Conservation (phyloP, 2,888 invertebrate species). For the Tetranychus truncatus region DNA sequence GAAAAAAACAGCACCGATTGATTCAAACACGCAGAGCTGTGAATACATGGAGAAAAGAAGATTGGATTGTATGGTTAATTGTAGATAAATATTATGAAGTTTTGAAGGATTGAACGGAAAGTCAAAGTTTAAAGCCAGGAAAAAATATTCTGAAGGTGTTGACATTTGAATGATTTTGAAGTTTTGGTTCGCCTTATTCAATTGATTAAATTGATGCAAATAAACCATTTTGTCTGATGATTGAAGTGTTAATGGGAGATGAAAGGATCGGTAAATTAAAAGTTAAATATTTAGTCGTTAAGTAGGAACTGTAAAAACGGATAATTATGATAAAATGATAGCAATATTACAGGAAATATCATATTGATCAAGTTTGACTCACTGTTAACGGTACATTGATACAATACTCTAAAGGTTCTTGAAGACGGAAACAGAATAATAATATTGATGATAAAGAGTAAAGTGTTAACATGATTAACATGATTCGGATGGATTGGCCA, state of each 20-base stretch:
- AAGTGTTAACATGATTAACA: neutral
- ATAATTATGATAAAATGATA: neutral
- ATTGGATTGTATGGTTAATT: neutral
- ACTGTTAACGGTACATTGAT: neutral
- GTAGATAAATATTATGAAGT: too few relatives aligned
- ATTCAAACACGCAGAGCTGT: neutral
- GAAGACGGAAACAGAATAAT: neutral
- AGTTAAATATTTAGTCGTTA: neutral
- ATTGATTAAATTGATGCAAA: neutral
- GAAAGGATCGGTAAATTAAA: neutral
- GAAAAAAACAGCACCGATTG: neutral
- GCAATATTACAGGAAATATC: neutral
- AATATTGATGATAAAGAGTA: neutral
- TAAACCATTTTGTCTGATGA: neutral
- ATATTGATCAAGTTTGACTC: neutral
- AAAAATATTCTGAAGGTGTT: too few relatives aligned
- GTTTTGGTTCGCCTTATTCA: too few relatives aligned
- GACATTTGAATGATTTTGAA: too few relatives aligned
- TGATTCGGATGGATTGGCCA: neutral
- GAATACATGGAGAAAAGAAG: neutral
- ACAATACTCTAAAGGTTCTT: neutral
- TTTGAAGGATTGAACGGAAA: too few relatives aligned
- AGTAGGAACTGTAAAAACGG: neutral
- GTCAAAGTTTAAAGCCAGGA: too few relatives aligned
- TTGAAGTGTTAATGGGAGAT: neutral